A percentile compares a stretch with the other conserved stretches of the same genome.
phyloP scores from a whole-genome alignment of 2,888 invertebrate species.

The Boloria selene region DNA sequence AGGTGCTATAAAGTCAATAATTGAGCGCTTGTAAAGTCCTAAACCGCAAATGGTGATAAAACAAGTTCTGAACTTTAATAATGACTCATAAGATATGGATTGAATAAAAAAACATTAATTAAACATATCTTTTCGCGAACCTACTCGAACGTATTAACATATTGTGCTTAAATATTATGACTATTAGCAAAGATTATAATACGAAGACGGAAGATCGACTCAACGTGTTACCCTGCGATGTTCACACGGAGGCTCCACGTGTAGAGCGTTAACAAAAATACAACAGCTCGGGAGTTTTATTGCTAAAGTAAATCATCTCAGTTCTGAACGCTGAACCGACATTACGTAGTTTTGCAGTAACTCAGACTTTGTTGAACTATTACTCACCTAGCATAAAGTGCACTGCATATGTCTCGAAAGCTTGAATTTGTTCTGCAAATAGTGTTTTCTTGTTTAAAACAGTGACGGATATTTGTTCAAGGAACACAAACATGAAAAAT shows the following conservation, averaged over 20 bases:
- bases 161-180: neutral
- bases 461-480: slow-evolving; percentile 31
- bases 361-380: slow-evolving; percentile 42
- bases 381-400: slow-evolving; percentile 37
- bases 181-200: neutral
- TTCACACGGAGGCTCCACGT: slow-evolving; percentile 5
- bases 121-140: neutral
- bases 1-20: slow-evolving; percentile 43
- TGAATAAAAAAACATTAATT: slow-evolving; percentile 11
- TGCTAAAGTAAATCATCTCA: slow-evolving; percentile 40
- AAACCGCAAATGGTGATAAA: slow-evolving; percentile 45
- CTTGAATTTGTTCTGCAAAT: slow-evolving; percentile 41
- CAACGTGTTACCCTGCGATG: neutral
- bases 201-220: neutral
- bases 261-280: slow-evolving; percentile 26
- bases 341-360: slow-evolving; percentile 41
- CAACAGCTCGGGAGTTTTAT: slow-evolving; percentile 38
- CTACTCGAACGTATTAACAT: neutral
- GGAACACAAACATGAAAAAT: slow-evolving; percentile 30
- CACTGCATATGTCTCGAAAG: slow-evolving; percentile 36
- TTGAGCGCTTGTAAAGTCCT: slow-evolving; percentile 46
- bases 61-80: slow-evolving; percentile 39
- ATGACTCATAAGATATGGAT: slow-evolving; percentile 32
- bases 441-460: slow-evolving; percentile 36
- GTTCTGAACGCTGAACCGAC: slow-evolving; percentile 38